Evolutionary conservation across 2,113 vertebrate species (phyloP).

Genomic region (Dicaeum eximium): DNA sequence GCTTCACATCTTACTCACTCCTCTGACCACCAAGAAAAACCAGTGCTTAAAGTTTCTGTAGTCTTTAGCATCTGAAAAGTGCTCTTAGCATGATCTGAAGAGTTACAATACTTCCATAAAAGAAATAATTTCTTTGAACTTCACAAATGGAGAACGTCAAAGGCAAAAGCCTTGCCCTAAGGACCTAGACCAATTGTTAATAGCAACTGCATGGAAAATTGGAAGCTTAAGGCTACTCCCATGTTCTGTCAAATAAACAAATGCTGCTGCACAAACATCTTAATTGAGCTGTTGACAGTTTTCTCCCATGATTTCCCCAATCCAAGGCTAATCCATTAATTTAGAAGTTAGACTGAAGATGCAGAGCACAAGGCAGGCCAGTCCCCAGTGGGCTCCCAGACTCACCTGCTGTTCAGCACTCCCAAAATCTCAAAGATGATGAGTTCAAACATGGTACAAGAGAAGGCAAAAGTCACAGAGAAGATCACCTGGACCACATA

Average conservation of each 20-base stretch:
- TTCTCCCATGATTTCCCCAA: background rate
- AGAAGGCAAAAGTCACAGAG: slow-evolving; percentile 96
- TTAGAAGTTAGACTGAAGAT: background rate
- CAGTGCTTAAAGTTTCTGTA: background rate
- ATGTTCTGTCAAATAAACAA: background rate
- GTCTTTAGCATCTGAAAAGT: background rate
- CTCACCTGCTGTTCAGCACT: slow-evolving; percentile 90
- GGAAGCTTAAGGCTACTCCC: background rate
- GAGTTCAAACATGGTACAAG: slow-evolving; percentile 99
- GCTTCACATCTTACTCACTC: background rate
- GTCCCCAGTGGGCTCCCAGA: background rate
- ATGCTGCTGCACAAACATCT: background rate
- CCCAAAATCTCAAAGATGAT: slow-evolving; percentile 99
- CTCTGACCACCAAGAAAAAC: background rate
- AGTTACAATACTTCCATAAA: background rate
- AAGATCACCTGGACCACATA: slow-evolving; percentile 97
- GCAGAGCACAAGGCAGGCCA: background rate
- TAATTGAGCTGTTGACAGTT: background rate
- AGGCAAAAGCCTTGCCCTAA: background rate
- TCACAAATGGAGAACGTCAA: background rate
- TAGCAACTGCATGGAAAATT: background rate
- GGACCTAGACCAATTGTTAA: background rate
- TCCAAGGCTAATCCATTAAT: background rate
- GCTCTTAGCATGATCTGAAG: background rate
- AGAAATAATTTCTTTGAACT: background rate